Conservation (phyloP, 1,140 invertebrate species). For the Atopsyche davidsoni region DNA sequence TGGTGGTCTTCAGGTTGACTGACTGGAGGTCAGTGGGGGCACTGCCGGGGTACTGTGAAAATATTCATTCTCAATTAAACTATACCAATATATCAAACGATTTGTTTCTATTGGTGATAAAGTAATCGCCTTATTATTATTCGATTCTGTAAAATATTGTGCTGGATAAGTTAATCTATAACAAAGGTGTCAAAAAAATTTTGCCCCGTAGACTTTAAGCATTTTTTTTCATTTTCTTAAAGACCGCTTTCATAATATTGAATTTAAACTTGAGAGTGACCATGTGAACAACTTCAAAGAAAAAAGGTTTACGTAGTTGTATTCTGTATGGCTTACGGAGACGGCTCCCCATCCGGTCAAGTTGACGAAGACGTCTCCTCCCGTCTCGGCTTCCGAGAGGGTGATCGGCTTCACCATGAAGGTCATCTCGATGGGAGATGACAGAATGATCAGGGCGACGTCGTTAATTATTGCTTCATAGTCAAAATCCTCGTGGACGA, state of each 20-base stretch:
- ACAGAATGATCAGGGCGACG: conserved; percentile 46
- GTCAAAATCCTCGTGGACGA: conserved; percentile 47
- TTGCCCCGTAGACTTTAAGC: neutral
- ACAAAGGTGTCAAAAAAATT: neutral
- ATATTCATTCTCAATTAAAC: neutral
- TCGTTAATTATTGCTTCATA: conserved; percentile 46
- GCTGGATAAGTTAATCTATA: neutral
- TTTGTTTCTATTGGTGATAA: neutral
- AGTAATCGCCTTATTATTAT: no score
- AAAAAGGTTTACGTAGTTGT: neutral
- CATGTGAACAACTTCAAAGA: neutral
- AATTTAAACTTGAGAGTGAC: neutral
- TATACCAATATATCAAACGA: neutral
- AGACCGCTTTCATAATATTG: neutral
- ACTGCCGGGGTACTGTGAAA: no score
- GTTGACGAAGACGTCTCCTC: conserved; percentile 35
- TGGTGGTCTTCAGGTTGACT: conserved; percentile 48
- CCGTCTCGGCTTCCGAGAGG: conserved; percentile 35
- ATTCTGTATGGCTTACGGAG: conserved; percentile 33
- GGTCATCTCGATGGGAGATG: conserved; percentile 39
- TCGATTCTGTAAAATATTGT: no score
- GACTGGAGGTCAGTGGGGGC: conserved; percentile 52
- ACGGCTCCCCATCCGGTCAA: conserved; percentile 48
- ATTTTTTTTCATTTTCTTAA: neutral
- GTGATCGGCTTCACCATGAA: conserved; percentile 39